Percentiles rank a stretch among this genome's conserved stretches.
Evolutionary conservation across 2,113 vertebrate species (phyloP).

Genomic region (Plotosus lineatus): DNA sequence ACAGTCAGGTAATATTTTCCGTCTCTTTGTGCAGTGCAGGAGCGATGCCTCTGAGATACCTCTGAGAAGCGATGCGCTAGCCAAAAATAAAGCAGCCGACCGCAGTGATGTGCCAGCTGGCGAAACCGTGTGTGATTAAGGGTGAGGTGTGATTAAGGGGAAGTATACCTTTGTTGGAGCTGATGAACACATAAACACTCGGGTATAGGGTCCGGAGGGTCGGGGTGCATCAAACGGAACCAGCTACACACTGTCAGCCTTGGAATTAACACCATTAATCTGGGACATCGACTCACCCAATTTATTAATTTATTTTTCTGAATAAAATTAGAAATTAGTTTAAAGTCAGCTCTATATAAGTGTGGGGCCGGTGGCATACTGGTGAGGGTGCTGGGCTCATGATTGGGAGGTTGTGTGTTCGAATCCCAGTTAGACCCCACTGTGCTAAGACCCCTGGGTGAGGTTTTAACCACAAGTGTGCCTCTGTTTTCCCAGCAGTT

Average conservation of each 20-base stretch:
- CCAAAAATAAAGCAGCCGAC: not conserved
- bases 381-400: no score
- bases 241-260: not conserved
- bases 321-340: not conserved
- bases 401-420: no score
- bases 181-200: no score
- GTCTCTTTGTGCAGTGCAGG: not conserved
- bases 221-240: not conserved
- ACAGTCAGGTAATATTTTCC: not conserved
- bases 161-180: no score
- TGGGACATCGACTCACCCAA: not conserved
- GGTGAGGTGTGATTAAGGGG: no score
- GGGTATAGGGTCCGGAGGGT: not conserved
- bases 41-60: not conserved
- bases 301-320: not conserved
- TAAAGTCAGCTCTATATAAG: not conserved
- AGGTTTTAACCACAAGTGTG: no score
- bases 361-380: no score
- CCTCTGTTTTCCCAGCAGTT: no score
- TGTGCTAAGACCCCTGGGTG: no score
- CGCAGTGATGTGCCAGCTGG: not conserved
- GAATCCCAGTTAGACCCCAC: no score
- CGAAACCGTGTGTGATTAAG: not conserved
- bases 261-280: not conserved
- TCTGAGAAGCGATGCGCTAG: not conserved